Evolutionary conservation across 2,888 invertebrate species (phyloP), one percentile per base, ranked within the genome.

Genomic region (Rhimphoctona megacephalus): DNA sequence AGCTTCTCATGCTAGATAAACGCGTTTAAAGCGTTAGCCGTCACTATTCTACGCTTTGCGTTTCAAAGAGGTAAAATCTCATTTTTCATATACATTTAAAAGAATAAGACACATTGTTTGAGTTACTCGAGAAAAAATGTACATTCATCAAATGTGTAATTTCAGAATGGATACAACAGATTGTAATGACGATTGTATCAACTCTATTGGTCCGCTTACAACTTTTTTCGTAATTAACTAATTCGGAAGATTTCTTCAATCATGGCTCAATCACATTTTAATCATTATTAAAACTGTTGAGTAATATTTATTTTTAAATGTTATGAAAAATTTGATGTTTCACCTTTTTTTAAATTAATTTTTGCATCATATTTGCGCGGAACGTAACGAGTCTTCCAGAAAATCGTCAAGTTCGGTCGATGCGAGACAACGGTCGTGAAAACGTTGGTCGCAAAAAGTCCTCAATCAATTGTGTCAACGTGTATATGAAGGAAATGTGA

Each of bases 11-110:
- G 78, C 86, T 81, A 30, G 82, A 84, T 30, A 57, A 61, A 81
- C 83, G 83, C 61, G 57, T 78, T 83, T 25, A 57, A 86, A 86
- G 86, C 86, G 76, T 84, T 57, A 84, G 83, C 77, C 66, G 39
- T 49, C 81, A 33, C 33, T 43, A 73, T 78, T 69, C 76, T 72
- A 70, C 52, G 66, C 61, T 46, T 54, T 76, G 43, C 33, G 8
- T 70, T 33, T 77, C 22, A 11, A 46, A 36, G 7, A 43, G 39
- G 9, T 49, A 49, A 72, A 61, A 67, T 64, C 52, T 14, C 52
- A 54, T 78, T 78, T 67, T 78, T 66, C 6, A 52, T 14, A 77
- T 1, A 66, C 66, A 46, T 64, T 66, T 46, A 14, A 49, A 49
- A 36, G 11, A 11, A 36, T 33, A 36, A 30, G 11, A 0, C 36